Evolutionary conservation across 2,888 invertebrate species (phyloP).

Genomic region (Drosophila siamana): DNA sequence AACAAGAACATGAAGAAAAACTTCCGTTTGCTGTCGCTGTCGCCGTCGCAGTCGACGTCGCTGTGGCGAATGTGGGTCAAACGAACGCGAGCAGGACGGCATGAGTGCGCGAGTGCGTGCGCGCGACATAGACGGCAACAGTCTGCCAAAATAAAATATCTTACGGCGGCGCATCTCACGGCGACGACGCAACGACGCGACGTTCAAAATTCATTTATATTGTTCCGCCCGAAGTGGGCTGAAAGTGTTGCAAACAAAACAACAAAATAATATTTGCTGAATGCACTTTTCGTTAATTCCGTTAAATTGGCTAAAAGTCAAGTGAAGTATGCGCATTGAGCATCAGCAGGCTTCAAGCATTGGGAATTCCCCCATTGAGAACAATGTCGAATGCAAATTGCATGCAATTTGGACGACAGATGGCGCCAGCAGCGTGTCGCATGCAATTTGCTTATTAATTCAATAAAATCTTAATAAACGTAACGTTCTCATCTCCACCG

Average conservation of each 20-base stretch:
- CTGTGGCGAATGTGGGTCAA: slow-evolving; percentile 55
- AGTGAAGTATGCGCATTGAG: slow-evolving; percentile 24
- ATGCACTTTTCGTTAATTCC: slow-evolving; percentile 37
- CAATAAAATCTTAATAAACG: slow-evolving; percentile 73
- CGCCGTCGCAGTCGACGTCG: neutral
- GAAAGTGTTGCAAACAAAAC: neutral
- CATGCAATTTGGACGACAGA: slow-evolving; percentile 66
- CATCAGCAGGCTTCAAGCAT: too few species aligned
- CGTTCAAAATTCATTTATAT: slow-evolving; percentile 40
- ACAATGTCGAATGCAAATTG: slow-evolving; percentile 62
- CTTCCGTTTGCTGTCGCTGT: slow-evolving; percentile 67
- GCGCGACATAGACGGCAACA: slow-evolving; percentile 1
- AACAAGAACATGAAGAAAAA: slow-evolving; percentile 50
- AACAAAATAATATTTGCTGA: slow-evolving; percentile 18
- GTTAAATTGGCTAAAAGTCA: slow-evolving; percentile 44
- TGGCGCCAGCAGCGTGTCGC: slow-evolving; percentile 79
- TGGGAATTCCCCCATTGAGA: slow-evolving; percentile 24
- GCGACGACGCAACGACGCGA: slow-evolving; percentile 14
- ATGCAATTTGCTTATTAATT: slow-evolving; percentile 79
- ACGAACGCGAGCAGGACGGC: neutral
- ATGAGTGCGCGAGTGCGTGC: neutral
- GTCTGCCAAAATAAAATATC: slow-evolving; percentile 73
- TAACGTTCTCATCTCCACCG: slow-evolving; percentile 33
- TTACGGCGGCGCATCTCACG: slow-evolving; percentile 38
- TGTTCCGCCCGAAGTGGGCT: neutral